Conservation (phyloP, 37 sponge, comb jelly and placozoan species). For the Ianthella basta region DNA sequence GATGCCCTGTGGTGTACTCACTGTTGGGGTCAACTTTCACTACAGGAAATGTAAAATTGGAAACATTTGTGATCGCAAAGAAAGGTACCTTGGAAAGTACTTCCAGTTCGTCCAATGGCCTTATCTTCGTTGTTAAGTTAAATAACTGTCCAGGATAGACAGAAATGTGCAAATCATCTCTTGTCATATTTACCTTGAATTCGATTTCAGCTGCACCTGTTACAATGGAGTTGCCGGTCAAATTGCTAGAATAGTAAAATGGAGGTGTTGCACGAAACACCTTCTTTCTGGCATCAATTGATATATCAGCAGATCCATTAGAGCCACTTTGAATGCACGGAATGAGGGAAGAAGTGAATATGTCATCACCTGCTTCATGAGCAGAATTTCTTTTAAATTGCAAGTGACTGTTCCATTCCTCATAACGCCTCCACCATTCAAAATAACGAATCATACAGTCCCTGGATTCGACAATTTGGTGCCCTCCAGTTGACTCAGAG, state of each 20-base stretch:
- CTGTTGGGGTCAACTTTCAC: background rate
- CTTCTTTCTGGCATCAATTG: no score
- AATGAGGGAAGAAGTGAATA: background rate
- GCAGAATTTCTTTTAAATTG: background rate
- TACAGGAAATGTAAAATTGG: background rate
- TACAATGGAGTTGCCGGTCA: no score
- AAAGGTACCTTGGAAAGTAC: background rate
- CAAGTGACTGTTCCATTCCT: background rate
- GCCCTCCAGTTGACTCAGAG: background rate
- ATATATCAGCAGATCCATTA: no score
- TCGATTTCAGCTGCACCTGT: no score
- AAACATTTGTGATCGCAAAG: background rate
- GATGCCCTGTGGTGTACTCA: background rate
- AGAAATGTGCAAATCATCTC: no score
- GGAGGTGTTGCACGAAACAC: no score
- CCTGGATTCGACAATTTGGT: background rate
- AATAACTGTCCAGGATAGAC: background rate
- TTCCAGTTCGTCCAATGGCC: background rate
- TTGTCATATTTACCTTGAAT: no score
- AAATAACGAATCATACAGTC: background rate
- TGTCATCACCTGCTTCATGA: background rate
- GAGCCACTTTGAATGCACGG: background rate
- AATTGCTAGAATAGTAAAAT: no score
- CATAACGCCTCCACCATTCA: slow-evolving; percentile 7
- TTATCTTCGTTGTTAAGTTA: background rate